Conservation (phyloP, 2,113 vertebrate genomes). For the Spheniscus mendiculus region DNA sequence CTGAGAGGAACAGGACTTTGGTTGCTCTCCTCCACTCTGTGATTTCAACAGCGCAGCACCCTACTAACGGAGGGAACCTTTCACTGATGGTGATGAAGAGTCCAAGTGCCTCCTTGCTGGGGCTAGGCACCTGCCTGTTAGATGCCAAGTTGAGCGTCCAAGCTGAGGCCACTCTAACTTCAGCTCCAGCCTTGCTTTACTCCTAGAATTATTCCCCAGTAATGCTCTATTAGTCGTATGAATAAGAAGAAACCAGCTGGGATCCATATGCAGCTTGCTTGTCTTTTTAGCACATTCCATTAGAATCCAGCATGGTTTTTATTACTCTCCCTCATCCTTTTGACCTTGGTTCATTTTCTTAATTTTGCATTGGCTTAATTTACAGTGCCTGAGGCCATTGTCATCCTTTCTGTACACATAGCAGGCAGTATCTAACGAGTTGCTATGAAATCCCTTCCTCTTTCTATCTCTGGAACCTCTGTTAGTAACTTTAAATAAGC, state of each 20-base stretch:
- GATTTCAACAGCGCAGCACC: neutral
- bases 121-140: neutral
- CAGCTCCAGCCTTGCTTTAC: neutral
- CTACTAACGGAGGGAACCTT: rapidly evolving
- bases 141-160: neutral
- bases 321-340: neutral
- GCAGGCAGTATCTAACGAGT: neutral
- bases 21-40: rapidly evolving
- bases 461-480: neutral
- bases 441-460: neutral
- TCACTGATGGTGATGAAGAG: neutral
- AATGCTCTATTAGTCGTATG: neutral
- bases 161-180: neutral
- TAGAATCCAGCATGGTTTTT: neutral
- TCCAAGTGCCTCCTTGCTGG: neutral
- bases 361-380: neutral
- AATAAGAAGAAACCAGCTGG: neutral
- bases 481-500: neutral
- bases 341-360: neutral
- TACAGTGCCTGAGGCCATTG: neutral
- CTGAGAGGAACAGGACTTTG: neutral
- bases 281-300: neutral
- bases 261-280: neutral
- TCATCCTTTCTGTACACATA: neutral
- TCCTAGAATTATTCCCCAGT: neutral